Evolutionary conservation across 2,888 invertebrate genomes (phyloP), one percentile per base, ranked within the genome.

Genomic region (Ischnus inquisitorius): DNA sequence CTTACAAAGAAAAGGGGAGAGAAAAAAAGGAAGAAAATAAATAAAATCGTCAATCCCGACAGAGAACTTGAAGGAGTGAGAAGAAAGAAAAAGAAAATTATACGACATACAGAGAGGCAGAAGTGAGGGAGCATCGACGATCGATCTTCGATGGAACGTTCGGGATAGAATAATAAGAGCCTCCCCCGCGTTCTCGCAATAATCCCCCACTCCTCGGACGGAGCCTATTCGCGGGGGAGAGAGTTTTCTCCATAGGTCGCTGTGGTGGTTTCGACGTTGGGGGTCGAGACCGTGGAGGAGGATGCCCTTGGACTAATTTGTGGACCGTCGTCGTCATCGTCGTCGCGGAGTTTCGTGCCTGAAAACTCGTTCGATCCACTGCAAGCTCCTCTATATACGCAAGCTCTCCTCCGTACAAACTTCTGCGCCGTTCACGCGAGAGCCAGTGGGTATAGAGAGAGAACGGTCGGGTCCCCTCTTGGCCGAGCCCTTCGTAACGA

Each of bases 221-320:
- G 28, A 75, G 14, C 46, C 39, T 22, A 16, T 60, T 25, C 19
- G 46, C 43, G 14, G 57, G 57, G 28, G 8, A 8, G 34, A 34
- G 34, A 34, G 41, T 71, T 76, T 67, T 10, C 39, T 72, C 46
- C 39, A 5, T 34, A 14, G 54, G 6, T 64, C 3, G 22, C 71
- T 16, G 19, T 75, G 19, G 74, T 22, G 75, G 69, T 80, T 80
- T 65, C 74, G 51, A 3, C 51, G n/a, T 34, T 48, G 28, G 14
- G 54, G 46, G 28, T 67, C 22, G 14, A 67, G 71, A 67, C 62
- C 80, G 48, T 54, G 43, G 43, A 22, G 74, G 48, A 75, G 51
- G 69, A 77, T 65, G 74, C 78, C 82, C 85, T 84, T 82, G 84
- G 51, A 76, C 79, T 82, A 82, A 84, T 84, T 82, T 82, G 82